Evolutionary conservation across 2,113 vertebrate genomes (phyloP).

Genomic region (Triplophysa tibetana): DNA sequence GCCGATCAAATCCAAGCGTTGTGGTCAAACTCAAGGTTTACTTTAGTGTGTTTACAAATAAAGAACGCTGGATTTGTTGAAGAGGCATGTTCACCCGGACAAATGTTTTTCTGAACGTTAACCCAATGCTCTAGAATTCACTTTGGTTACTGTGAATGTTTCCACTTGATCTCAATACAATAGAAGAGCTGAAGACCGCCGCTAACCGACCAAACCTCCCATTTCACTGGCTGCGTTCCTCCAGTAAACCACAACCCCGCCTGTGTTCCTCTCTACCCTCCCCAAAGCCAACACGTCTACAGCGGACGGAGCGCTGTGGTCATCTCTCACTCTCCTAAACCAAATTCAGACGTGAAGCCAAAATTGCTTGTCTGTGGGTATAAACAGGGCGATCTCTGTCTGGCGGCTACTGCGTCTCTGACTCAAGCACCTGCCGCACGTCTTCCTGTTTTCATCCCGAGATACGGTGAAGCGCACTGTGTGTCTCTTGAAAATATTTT

Average conservation of each 20-base stretch:
- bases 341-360: constrained; percentile 64
- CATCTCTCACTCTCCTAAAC: constrained; percentile 62
- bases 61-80: constrained; percentile 8
- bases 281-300: constrained; percentile 50
- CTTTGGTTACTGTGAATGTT: background rate
- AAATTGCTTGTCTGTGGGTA: constrained; percentile 71
- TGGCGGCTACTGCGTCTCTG: constrained; percentile 56
- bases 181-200: constrained; percentile 24
- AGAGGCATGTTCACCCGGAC: constrained; percentile 3
- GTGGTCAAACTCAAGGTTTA: constrained; percentile 2
- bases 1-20: constrained; percentile 8
- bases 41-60: background rate
- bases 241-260: constrained; percentile 61
- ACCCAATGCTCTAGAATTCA: constrained; percentile 1
- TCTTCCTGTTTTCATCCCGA: constrained; percentile 50
- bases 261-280: constrained; percentile 62
- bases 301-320: constrained; percentile 64
- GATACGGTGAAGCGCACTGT: constrained; percentile 43
- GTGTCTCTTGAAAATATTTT: constrained; percentile 38
- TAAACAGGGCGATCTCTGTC: constrained; percentile 77
- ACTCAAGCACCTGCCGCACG: constrained; percentile 47
- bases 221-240: constrained; percentile 67
- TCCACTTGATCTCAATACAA: constrained; percentile 22
- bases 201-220: constrained; percentile 65
- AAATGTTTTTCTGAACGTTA: constrained; percentile 22